These are phyloP conservation scores for Lacanobia oleracea DNA, from an alignment of 2,888 invertebrate species.

Conservation along the genomic window DNA sequence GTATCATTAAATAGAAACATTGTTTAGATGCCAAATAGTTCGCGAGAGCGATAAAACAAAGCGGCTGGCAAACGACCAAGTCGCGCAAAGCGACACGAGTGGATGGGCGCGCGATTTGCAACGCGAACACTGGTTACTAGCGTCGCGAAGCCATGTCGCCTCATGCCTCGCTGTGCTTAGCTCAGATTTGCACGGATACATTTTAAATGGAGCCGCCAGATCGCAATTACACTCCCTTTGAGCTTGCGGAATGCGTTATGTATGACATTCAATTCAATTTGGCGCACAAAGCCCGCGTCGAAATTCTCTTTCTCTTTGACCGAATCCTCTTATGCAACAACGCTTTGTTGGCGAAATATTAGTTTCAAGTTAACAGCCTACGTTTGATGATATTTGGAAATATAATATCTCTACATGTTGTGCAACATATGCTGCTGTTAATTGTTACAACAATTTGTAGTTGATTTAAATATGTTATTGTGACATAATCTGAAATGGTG, in stretches of 20 bases:
- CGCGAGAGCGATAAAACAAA: constrained; percentile 87
- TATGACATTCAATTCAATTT: constrained; percentile 89
- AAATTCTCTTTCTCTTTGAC: constrained; percentile 87
- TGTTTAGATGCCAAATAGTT: constrained; percentile 89
- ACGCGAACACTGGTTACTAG: constrained; percentile 71
- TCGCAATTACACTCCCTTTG: constrained; percentile 89
- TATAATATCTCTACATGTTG: constrained; percentile 20
- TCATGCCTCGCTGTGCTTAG: constrained; percentile 74
- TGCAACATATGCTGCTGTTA: constrained; percentile 27
- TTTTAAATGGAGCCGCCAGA: constrained; percentile 88
- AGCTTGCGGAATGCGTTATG: constrained; percentile 86
- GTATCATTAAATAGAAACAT: constrained; percentile 88
- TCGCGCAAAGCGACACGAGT: constrained; percentile 84
- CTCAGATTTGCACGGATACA: constrained; percentile 87
- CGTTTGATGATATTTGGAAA: constrained; percentile 65
- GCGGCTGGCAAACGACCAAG: constrained; percentile 88
- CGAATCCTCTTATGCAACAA: constrained; percentile 82
- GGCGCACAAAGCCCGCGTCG: constrained; percentile 85
- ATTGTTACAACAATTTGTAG: constrained; percentile 14
- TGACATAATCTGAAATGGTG: constrained; percentile 11
- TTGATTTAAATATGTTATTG: constrained; percentile 25
- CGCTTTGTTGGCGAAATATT: constrained; percentile 80
- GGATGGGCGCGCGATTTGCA: constrained; percentile 84
- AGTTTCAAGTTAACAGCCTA: constrained; percentile 75
- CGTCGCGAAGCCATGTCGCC: constrained; percentile 68